A percentile compares a stretch with the other conserved stretches of the same genome.
Conservation (phyloP, 2,797 vertebrate genomes). For the Heterohyrax brucei region DNA sequence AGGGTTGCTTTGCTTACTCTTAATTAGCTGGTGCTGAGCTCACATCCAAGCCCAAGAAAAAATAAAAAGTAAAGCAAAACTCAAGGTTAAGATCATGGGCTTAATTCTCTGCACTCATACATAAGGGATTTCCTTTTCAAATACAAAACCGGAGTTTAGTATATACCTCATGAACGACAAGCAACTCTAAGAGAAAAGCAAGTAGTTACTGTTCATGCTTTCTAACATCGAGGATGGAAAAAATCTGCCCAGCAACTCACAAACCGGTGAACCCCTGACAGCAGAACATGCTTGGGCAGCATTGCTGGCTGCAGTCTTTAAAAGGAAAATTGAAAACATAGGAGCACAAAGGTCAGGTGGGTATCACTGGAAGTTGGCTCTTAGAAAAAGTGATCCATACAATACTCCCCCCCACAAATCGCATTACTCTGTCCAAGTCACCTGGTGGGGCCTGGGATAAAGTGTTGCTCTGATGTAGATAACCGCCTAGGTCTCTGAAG, state of each 20-base stretch:
- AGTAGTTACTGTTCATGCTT: constrained; percentile 72
- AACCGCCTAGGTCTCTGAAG: constrained; percentile 78
- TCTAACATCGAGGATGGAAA: constrained; percentile 70
- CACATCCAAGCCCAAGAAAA: constrained; percentile 49
- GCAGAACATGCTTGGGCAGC: constrained; percentile 80
- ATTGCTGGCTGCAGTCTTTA: constrained; percentile 56
- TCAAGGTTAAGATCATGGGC: constrained; percentile 70
- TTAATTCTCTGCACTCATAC: constrained; percentile 73
- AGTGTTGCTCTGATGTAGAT: constrained; percentile 68
- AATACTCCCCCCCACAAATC: constrained; percentile 76
- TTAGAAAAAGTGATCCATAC: constrained; percentile 71
- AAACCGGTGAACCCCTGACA: constrained; percentile 76
- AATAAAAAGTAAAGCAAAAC: constrained; percentile 10
- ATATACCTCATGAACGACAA: neutral
- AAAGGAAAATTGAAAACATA: constrained; percentile 81
- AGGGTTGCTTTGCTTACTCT: constrained; percentile 23
- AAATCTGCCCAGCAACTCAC: constrained; percentile 72
- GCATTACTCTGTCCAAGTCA: constrained; percentile 67
- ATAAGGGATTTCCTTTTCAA: constrained; percentile 64
- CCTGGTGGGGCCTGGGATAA: constrained; percentile 44
- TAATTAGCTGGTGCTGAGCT: constrained; percentile 37
- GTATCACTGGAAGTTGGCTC: constrained; percentile 71
- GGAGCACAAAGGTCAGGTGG: constrained; percentile 67
- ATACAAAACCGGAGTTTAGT: constrained; percentile 2
- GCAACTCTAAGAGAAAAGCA: constrained; percentile 24